Percentiles rank a stretch among this genome's conserved stretches.
phyloP scores from a whole-genome alignment of 2,797 vertebrate genomes.

The Valencia hispanica region DNA sequence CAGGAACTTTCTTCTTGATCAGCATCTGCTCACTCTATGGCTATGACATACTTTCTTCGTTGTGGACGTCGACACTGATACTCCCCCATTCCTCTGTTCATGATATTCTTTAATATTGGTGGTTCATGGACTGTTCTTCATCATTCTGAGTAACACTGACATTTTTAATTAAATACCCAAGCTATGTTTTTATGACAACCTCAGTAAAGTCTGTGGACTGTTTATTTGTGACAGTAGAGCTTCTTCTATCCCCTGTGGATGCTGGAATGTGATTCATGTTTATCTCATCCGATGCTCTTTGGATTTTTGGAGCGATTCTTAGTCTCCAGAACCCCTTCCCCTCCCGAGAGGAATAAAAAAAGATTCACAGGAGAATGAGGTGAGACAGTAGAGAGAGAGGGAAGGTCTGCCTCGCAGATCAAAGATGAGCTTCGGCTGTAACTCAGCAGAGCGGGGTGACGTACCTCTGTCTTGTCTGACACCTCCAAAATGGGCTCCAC shows the following conservation, averaged over 20 bases:
- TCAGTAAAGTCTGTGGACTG: neutral
- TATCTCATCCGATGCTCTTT: conserved; percentile 20
- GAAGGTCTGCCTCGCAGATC: conserved; percentile 69
- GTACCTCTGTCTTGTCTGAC: conserved; percentile 76
- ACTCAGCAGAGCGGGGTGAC: conserved; percentile 74
- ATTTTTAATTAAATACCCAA: neutral
- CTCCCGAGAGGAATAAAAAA: conserved; percentile 31
- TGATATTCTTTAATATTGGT: neutral
- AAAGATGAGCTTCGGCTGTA: conserved; percentile 76
- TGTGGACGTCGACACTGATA: no score
- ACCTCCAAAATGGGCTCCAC: conserved; percentile 80
- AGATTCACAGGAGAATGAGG: conserved; percentile 32
- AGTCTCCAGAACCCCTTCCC: conserved; percentile 12
- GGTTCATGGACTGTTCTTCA: neutral
- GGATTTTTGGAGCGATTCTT: conserved; percentile 26
- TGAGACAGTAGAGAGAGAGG: conserved; percentile 6
- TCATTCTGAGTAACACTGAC: neutral
- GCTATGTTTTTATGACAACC: neutral
- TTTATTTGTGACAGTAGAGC: neutral
- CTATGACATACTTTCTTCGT: no score
- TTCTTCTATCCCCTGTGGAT: conserved; percentile 4
- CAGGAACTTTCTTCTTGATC: no score
- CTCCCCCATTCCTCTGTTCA: no score
- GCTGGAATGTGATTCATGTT: conserved; percentile 32
- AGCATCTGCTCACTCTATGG: no score